Percentiles rank a stretch among this genome's conserved stretches.
phyloP scores from a whole-genome alignment of 1,140 invertebrate species.

The Ectropis grisescens region DNA sequence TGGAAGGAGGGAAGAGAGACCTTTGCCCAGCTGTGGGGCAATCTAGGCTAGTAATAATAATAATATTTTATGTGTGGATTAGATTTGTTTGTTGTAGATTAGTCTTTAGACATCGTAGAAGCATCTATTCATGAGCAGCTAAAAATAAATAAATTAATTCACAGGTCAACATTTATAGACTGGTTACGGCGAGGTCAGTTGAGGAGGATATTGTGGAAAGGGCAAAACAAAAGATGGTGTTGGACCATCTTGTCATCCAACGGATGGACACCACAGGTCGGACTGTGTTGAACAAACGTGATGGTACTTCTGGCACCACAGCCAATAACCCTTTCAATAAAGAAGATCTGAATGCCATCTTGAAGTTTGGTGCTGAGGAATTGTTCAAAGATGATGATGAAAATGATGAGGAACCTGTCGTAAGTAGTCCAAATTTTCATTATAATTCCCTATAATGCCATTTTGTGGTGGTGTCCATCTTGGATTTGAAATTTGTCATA shows the following conservation, averaged over 20 bases:
- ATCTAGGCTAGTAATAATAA: too few species aligned
- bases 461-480: too few species aligned
- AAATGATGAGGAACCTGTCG: constrained; percentile 90
- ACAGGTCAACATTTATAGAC: constrained; percentile 96
- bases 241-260: constrained; percentile 99
- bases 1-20: too few species aligned
- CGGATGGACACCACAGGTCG: constrained; percentile 99
- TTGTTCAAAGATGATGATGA: constrained; percentile 98
- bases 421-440: constrained; percentile 51
- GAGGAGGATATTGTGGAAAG: constrained; percentile 99
- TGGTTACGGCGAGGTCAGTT: constrained; percentile 96
- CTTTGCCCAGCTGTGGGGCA: too few species aligned
- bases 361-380: constrained; percentile 99
- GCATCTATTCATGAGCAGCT: too few species aligned
- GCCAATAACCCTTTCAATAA: constrained; percentile 94
- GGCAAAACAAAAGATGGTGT: constrained; percentile 98
- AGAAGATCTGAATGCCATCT: constrained; percentile 96
- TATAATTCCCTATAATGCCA: too few species aligned
- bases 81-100: too few species aligned
- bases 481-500: too few species aligned
- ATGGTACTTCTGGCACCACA: constrained; percentile 64
- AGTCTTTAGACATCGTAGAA: too few species aligned
- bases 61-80: too few species aligned
- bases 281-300: constrained; percentile 92
- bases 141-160: too few species aligned